Evolutionary conservation across 2,797 vertebrate species (phyloP), one percentile per base, ranked within the genome.

Genomic region (Rhinophrynus dorsalis): DNA sequence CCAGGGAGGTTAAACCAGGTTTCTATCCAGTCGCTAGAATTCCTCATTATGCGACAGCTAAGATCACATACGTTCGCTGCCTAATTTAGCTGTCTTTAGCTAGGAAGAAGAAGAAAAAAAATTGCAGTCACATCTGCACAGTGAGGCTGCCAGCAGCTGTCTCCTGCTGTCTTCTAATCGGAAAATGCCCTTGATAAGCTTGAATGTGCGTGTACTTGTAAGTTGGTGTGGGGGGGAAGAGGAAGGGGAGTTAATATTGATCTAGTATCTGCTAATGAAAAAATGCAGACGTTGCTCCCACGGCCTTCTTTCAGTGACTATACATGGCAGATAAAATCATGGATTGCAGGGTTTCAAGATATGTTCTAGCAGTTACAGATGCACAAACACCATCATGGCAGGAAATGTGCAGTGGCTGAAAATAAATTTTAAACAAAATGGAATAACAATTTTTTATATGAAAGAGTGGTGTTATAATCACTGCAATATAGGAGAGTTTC

Each of bases 21-120:
- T 73, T 73, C 70, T 51, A 60, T 73, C 55, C 27, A 67, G 70
- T 73, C 47, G 7, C 70, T 59, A 55, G 47, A 54, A 73, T 73
- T 73, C 60, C 55, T 73, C 54, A 66, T 67, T 73, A 73, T 58
- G 62, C 40, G 47, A 67, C 70, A 67, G 70, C 70, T 27, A 73
- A 73, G 62, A 73, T 73, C 70, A 60, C 57, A 60, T 54, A 48
- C 45, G 44, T 37, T 52, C 35, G 29, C 70, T 67, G 62, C 55
- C 70, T 73, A 73, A 73, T 73, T 73, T 66, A 73, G 70, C 70
- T 60, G 62, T 73, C 70, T 67, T 57, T 60, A 59, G 55, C 63
- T 21, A 29, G 58, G 12, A 15, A 52, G 26, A 50, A 21, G 13
- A 13, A 20, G 26, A 32, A 24, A 52, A 30, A 42, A 55, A 51